Conservation (phyloP, 2,888 invertebrate species). For the Aradus depressus region DNA sequence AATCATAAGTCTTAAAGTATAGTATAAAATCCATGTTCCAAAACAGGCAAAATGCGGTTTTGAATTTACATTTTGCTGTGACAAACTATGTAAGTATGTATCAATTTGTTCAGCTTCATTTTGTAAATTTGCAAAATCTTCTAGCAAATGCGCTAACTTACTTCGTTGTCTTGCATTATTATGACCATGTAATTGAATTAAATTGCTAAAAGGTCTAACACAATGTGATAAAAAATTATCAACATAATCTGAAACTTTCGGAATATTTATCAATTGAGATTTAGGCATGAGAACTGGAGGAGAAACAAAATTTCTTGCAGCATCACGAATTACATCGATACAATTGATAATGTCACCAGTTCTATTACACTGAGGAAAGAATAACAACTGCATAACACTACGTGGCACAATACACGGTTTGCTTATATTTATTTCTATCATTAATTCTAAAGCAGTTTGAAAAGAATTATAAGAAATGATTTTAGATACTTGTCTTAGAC, state of each 20-base stretch:
- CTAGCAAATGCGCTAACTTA: slow-evolving; percentile 76
- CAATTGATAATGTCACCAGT: slow-evolving; percentile 52
- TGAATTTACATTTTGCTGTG: slow-evolving; percentile 53
- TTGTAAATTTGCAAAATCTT: slow-evolving; percentile 82
- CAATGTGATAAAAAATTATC: slow-evolving; percentile 81
- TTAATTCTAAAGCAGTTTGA: slow-evolving; percentile 79
- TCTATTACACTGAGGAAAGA: slow-evolving; percentile 45
- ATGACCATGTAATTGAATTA: slow-evolving; percentile 83
- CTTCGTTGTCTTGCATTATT: slow-evolving; percentile 92
- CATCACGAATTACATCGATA: slow-evolving; percentile 72
- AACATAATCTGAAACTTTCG: slow-evolving; percentile 70
- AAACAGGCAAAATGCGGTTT: slow-evolving; percentile 72
- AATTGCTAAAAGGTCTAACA: slow-evolving; percentile 70
- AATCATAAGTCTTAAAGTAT: slow-evolving; percentile 84
- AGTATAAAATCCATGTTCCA: slow-evolving; percentile 90
- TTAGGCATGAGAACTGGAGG: slow-evolving; percentile 75
- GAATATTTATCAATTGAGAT: slow-evolving; percentile 52
- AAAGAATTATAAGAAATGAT: slow-evolving; percentile 65
- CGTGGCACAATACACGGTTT: slow-evolving; percentile 85
- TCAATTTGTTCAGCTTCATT: slow-evolving; percentile 91
- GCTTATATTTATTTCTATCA: slow-evolving; percentile 81
- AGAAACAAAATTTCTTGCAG: slow-evolving; percentile 75
- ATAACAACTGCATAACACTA: slow-evolving; percentile 74
- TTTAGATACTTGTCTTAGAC: slow-evolving; percentile 70
- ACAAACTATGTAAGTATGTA: slow-evolving; percentile 60